Percentiles rank a stretch among this genome's conserved stretches.
phyloP scores from a whole-genome alignment of 2,888 invertebrate species.

The Acanthosepion lycidas region DNA sequence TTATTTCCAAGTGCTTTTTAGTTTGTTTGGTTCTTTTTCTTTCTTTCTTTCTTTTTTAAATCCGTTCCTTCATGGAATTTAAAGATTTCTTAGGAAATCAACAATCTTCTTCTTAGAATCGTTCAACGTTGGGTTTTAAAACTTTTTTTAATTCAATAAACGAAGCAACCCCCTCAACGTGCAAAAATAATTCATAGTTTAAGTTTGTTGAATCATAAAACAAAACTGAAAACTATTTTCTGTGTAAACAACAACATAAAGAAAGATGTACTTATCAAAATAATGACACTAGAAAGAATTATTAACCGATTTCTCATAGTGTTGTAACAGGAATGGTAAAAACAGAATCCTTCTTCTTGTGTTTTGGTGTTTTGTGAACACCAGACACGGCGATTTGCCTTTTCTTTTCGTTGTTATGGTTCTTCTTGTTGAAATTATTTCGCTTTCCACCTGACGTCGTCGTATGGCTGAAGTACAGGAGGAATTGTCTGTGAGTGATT shows the following conservation, averaged over 20 bases:
- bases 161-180: too few species aligned
- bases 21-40: neutral
- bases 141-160: too few species aligned
- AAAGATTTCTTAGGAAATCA: neutral
- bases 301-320: neutral
- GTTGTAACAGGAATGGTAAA: neutral
- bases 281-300: neutral
- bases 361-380: neutral
- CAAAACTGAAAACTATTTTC: neutral
- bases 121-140: too few species aligned
- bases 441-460: conserved; percentile 25
- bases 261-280: neutral
- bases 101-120: too few species aligned
- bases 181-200: neutral
- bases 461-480: neutral
- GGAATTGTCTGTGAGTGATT: conserved; percentile 15
- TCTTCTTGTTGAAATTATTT: neutral
- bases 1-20: too few species aligned
- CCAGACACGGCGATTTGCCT: neutral
- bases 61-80: neutral
- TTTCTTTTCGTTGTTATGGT: neutral
- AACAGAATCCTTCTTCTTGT: neutral
- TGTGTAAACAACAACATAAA: neutral
- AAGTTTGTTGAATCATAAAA: neutral
- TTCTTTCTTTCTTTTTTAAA: too few species aligned